Conservation (phyloP, 37 sponge, comb jelly and placozoan species). For the Aphrocallistes beatrix region DNA sequence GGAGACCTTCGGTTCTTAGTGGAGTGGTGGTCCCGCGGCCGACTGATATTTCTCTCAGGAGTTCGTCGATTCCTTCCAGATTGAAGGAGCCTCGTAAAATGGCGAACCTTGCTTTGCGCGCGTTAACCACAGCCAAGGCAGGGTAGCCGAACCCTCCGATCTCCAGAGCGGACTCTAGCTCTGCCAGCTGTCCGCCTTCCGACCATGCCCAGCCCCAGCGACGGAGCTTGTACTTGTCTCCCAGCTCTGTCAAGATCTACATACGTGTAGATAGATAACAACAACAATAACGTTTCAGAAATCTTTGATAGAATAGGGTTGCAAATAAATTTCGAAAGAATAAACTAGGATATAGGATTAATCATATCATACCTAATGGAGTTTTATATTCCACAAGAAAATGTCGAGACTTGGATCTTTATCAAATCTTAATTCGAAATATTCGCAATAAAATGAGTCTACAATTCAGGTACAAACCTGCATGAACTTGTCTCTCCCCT, state of each 20-base stretch:
- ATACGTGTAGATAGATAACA: neutral
- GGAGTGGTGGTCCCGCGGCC: constrained; percentile 41
- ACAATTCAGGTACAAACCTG: no score
- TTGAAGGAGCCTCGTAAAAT: constrained; percentile 63
- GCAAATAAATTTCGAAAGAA: no score
- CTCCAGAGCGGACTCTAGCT: constrained; percentile 61
- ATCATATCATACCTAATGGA: no score
- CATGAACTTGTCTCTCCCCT: neutral
- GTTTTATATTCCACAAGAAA: no score
- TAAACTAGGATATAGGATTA: no score
- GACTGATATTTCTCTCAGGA: constrained; percentile 31
- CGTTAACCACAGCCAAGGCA: constrained; percentile 67
- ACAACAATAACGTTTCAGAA: neutral
- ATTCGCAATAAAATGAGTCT: no score
- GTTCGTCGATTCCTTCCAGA: constrained; percentile 57
- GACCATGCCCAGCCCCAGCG: constrained; percentile 89
- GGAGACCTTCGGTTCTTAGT: constrained; percentile 41
- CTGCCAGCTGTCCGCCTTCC: constrained; percentile 52
- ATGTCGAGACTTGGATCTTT: no score
- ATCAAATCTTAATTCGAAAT: no score
- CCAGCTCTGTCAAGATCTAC: constrained; percentile 13
- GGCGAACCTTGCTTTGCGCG: constrained; percentile 56
- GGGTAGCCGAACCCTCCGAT: constrained; percentile 98
- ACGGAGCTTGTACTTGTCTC: constrained; percentile 77
- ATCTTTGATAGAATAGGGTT: no score